Percentiles rank a stretch among this genome's conserved stretches.
Conservation (phyloP, 1,140 invertebrate species). For the Agrypnia vestita region DNA sequence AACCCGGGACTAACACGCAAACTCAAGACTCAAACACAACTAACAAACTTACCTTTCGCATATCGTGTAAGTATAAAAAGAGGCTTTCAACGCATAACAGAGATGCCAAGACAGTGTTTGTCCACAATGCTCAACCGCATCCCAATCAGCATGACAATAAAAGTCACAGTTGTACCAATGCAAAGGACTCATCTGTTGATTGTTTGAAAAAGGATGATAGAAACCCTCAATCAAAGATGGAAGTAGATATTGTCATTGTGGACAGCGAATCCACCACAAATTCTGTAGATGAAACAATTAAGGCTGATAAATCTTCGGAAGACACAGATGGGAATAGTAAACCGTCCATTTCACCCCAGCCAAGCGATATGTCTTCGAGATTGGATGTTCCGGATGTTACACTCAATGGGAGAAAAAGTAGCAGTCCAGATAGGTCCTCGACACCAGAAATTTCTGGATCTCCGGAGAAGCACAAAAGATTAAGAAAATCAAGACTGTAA, state of each 20-base stretch:
- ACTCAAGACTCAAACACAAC: constrained; percentile 45
- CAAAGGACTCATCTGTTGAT: constrained; percentile 43
- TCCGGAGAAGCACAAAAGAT: constrained; percentile 51
- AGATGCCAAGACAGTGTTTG: constrained; percentile 52
- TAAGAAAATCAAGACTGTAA: constrained; percentile 55
- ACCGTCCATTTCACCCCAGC: constrained; percentile 50
- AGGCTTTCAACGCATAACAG: constrained; percentile 53
- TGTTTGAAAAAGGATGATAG: constrained; percentile 46
- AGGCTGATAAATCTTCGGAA: constrained; percentile 4
- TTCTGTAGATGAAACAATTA: neutral
- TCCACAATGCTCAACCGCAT: constrained; percentile 47
- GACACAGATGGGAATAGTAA: constrained; percentile 30
- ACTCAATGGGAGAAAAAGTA: constrained; percentile 54
- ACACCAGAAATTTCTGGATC: constrained; percentile 52
- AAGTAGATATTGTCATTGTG: constrained; percentile 58
- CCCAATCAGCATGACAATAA: constrained; percentile 44
- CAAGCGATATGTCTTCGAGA: constrained; percentile 42
- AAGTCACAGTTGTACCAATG: constrained; percentile 22
- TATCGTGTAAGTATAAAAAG: constrained; percentile 70
- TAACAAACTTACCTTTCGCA: constrained; percentile 62
- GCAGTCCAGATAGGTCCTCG: constrained; percentile 52
- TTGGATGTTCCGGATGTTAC: constrained; percentile 56
- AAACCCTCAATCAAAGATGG: constrained; percentile 49
- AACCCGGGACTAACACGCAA: constrained; percentile 19
- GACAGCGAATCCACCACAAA: constrained; percentile 34